phyloP scores from a whole-genome alignment of 2,113 vertebrate genomes.

The Callospermophilus lateralis region DNA sequence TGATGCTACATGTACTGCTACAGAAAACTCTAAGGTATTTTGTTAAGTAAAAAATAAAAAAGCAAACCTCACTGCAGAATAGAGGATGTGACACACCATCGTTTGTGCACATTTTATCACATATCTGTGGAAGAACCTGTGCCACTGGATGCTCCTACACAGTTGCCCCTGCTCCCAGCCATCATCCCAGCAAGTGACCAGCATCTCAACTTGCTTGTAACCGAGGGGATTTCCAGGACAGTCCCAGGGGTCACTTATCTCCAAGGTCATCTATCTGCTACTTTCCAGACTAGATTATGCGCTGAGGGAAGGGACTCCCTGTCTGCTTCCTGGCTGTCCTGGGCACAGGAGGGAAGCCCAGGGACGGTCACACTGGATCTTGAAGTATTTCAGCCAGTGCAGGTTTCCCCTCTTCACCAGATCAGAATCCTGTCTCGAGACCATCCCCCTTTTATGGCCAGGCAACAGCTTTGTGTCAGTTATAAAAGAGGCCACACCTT shows the following conservation, averaged over 20 bases:
- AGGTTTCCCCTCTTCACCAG: conserved; percentile 35
- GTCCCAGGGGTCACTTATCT: not conserved
- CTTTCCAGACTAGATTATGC: not conserved
- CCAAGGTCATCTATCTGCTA: not conserved
- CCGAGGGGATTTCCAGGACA: not conserved
- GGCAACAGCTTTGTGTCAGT: not conserved
- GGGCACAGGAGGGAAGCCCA: too few species aligned
- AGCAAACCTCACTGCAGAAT: not conserved
- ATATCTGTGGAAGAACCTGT: not conserved
- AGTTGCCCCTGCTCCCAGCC: not conserved
- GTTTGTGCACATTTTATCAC: not conserved
- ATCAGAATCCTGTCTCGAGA: not conserved
- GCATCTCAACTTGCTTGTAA: not conserved
- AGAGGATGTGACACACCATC: not conserved
- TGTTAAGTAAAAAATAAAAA: not conserved
- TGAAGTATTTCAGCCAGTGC: not conserved
- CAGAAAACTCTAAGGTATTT: not conserved
- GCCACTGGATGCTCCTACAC: not conserved
- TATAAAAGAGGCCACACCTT: not conserved
- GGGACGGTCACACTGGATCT: not conserved
- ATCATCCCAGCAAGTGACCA: not conserved
- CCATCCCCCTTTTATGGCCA: not conserved
- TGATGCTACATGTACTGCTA: not conserved
- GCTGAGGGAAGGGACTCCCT: not conserved
- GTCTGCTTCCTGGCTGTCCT: accelerated